phyloP scores from a whole-genome alignment of 1,140 invertebrate species.

The Cydia fagiglandana region DNA sequence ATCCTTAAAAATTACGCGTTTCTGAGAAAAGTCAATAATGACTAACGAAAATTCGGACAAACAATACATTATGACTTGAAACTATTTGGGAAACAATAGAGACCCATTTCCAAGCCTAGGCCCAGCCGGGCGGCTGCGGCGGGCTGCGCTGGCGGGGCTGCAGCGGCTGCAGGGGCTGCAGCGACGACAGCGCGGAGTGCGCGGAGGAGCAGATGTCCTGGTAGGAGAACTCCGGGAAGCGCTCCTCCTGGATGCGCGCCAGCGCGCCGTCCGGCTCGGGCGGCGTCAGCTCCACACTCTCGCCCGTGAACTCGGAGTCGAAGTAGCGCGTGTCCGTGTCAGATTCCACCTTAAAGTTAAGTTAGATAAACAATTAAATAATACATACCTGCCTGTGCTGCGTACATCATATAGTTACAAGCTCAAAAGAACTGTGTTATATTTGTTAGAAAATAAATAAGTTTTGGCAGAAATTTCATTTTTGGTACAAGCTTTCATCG shows the following conservation, averaged over 20 bases:
- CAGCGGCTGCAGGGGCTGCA: slow-evolving; percentile 50
- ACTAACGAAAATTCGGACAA: no score
- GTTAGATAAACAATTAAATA: slow-evolving; percentile 80
- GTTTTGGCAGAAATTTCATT: no score
- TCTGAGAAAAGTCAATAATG: no score
- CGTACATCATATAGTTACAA: no score
- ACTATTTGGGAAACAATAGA: no score
- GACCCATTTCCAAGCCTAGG: no score
- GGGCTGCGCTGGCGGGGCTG: slow-evolving; percentile 35
- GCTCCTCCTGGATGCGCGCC: slow-evolving; percentile 82
- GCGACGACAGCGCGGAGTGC: slow-evolving; percentile 60
- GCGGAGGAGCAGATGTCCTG: slow-evolving; percentile 81
- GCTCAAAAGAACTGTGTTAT: no score
- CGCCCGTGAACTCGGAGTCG: slow-evolving; percentile 98
- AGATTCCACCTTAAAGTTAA: slow-evolving; percentile 91
- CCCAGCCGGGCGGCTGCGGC: slow-evolving; percentile 22
- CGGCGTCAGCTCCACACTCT: slow-evolving; percentile 96
- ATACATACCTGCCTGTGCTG: no score
- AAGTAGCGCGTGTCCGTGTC: slow-evolving; percentile 99
- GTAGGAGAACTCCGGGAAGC: slow-evolving; percentile 85
- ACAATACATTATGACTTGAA: no score
- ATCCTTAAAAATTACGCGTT: no score
- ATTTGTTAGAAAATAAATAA: no score
- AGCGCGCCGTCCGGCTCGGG: slow-evolving; percentile 86
- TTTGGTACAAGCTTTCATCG: no score